phyloP scores from a whole-genome alignment of 2,113 vertebrate genomes.

The Pomatorhinus ruficollis region DNA sequence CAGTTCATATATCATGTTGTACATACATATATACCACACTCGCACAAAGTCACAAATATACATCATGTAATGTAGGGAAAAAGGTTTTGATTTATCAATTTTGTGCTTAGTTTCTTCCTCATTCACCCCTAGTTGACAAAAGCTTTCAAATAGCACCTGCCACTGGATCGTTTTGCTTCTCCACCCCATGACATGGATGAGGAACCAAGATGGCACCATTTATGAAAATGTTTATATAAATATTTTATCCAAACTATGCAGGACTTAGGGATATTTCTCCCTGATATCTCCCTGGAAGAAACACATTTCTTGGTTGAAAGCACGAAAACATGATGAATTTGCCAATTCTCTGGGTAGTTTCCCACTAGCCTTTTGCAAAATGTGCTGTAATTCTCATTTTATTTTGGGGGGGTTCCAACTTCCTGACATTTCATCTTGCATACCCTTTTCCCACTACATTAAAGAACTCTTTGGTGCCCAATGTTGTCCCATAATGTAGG shows the following conservation, averaged over 20 bases:
- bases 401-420: not conserved
- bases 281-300: not conserved
- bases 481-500: not conserved
- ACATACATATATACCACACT: accelerated
- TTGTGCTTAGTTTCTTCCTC: not conserved
- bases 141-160: not conserved
- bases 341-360: not conserved
- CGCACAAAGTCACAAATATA: not conserved
- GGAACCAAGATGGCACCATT: not conserved
- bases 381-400: not conserved
- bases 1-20: not conserved
- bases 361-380: conserved; percentile 3
- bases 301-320: not conserved
- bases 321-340: conserved; percentile 14
- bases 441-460: not conserved
- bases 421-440: not conserved
- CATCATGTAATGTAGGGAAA: accelerated
- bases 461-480: not conserved
- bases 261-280: not conserved
- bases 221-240: not conserved
- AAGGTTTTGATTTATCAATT: not conserved
- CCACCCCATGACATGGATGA: not conserved
- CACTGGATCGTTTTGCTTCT: not conserved
- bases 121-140: not conserved
- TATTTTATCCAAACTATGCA: not conserved